Base-by-base conservation (phyloP, 2,888 invertebrate genomes). In the Aphidoletes aphidimyza region DNA sequence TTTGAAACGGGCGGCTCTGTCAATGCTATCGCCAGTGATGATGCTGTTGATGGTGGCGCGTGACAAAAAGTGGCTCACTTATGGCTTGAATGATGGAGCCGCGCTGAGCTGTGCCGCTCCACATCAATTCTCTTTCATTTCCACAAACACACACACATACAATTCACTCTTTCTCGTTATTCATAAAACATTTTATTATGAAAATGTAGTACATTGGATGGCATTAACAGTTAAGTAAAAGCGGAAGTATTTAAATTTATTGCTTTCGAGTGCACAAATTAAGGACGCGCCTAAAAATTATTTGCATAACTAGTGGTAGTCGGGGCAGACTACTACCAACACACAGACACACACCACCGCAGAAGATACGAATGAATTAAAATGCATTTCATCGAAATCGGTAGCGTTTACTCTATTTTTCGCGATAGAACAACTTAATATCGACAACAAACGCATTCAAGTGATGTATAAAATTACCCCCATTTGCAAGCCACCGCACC, bases 201-300 rank as follows among this genome's bases (percentile, higher is more conserved):
- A 69, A 69, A 69, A 69, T 69, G 54, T 22, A 54, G 6, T 54
- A 54, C 14, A 78, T 78, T 78, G 81, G 37, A 37, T 81, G 81
- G 81, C 81, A 81, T 81, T 37, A 37, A 81, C 37, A 36, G 81
- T 37, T 81, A 81, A 81, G 81, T 81, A 22, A 81, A 81, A 81
- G 37, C 81, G 81, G 81, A 81, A 81, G 81, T 37, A 81, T 81
- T 81, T 81, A 81, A 81, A 81, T 81, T 81, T 81, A 81, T 81
- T 81, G 81, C 81, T 81, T 81, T 81, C 81, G n/a, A 81, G 81
- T 22, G 81, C n/a, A 37, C 81, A 81, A 81, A 81, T 81, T 81
- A 37, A 81, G 81, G 81, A 81, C 37, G 81, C 37, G 81, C 81
- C 81, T 81, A 81, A 81, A 81, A 81, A 81, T 37, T 30, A 69